These are phyloP conservation scores for Rhinolophus sinicus DNA, from an alignment of 2,113 vertebrate genomes.

Conservation along the genomic window DNA sequence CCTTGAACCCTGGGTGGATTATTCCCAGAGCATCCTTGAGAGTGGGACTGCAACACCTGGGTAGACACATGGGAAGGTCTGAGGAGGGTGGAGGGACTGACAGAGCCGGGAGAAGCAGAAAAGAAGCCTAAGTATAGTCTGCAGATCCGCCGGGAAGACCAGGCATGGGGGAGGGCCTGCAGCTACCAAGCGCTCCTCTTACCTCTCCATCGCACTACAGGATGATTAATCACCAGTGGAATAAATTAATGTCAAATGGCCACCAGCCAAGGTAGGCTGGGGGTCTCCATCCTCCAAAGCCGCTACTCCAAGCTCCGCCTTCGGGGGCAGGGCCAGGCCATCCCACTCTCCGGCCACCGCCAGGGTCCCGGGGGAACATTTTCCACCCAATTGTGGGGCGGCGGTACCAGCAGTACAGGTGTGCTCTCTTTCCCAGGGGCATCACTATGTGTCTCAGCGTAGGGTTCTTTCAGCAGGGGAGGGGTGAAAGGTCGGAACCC, in stretches of 20 bases:
- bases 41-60: neutral
- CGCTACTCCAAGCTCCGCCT: constrained; percentile 5
- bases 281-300: neutral
- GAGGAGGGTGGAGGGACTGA: neutral
- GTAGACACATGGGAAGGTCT: neutral
- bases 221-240: constrained; percentile 74
- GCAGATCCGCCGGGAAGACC: neutral
- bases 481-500: accelerated
- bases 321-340: constrained; percentile 58
- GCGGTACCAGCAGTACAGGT: neutral
- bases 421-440: neutral
- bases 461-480: neutral
- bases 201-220: neutral
- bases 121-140: neutral
- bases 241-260: constrained; percentile 72
- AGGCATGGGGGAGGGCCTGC: neutral
- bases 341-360: neutral
- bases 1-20: neutral
- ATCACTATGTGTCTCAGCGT: neutral
- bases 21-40: neutral
- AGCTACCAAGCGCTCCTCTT: neutral
- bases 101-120: neutral
- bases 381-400: neutral
- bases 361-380: neutral
- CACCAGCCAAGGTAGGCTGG: neutral